Conservation (phyloP, 2,797 vertebrate genomes). For the Acrossocheilus fasciatus region DNA sequence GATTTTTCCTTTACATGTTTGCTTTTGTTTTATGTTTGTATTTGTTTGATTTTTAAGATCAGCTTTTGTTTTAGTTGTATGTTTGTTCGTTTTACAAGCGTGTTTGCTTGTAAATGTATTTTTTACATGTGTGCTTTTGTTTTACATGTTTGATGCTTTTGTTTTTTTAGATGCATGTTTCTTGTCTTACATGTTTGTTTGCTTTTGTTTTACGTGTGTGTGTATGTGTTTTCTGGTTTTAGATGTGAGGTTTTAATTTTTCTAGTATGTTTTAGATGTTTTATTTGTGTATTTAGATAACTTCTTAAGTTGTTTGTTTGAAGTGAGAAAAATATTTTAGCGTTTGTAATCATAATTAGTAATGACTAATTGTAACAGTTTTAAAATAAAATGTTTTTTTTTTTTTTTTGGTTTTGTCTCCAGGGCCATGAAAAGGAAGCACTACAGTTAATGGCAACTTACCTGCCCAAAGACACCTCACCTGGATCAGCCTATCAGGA, state of each 20-base stretch:
- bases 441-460: constrained; percentile 97
- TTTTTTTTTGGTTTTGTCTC: neutral
- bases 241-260: neutral
- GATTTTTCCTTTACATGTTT: neutral
- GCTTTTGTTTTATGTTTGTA: neutral
- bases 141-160: neutral
- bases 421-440: constrained; percentile 99
- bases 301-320: neutral
- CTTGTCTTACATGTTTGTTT: neutral
- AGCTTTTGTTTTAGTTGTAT: neutral
- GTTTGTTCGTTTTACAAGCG: neutral
- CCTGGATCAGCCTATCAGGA: constrained; percentile 99
- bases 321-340: neutral
- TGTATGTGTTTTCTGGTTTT: neutral
- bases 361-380: no score
- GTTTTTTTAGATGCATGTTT: neutral
- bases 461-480: constrained; percentile 98
- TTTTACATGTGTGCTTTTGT: neutral
- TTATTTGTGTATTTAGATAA: neutral
- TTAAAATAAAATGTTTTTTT: no score
- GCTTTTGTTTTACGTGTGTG: neutral
- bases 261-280: neutral
- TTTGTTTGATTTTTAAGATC: neutral
- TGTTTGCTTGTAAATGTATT: no score
- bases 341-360: neutral